Percentiles rank a stretch among this genome's conserved stretches.
Evolutionary conservation across 2,113 vertebrate species (phyloP).

Genomic region (Hirundichthys speculiger): DNA sequence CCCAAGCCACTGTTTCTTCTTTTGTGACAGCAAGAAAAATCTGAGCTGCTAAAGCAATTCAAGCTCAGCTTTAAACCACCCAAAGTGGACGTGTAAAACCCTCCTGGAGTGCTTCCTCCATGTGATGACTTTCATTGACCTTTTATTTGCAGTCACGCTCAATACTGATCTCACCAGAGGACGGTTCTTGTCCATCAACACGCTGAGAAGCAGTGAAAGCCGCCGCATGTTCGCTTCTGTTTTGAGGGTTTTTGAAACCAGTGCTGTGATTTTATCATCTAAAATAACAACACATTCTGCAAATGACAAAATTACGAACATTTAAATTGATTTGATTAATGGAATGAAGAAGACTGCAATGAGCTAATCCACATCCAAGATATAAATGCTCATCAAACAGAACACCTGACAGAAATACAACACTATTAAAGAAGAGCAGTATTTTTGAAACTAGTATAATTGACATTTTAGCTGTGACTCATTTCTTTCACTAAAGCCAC

Average conservation of each 20-base stretch:
- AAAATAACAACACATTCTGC: too few species aligned
- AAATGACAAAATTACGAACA: not conserved
- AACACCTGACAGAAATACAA: not conserved
- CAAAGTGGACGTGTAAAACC: conserved; percentile 11
- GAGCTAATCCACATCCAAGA: not conserved
- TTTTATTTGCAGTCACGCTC: conserved; percentile 40
- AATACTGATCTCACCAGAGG: conserved; percentile 26
- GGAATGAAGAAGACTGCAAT: not conserved
- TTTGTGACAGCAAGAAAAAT: conserved; percentile 1
- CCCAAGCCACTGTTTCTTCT: too few species aligned
- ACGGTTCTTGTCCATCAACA: conserved; percentile 19
- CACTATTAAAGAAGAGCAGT: not conserved
- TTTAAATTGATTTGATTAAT: not conserved
- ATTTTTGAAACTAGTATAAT: not conserved
- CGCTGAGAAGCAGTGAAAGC: conserved; percentile 14
- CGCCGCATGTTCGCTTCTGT: conserved; percentile 24
- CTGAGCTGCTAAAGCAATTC: too few species aligned
- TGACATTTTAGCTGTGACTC: not conserved
- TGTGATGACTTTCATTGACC: conserved; percentile 19
- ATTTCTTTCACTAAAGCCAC: not conserved
- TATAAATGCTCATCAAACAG: not conserved
- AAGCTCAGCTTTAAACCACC: too few species aligned
- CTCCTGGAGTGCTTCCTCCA: conserved; percentile 21
- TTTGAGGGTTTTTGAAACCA: not conserved
- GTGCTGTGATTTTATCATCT: too few species aligned